A percentile compares a stretch with the other conserved stretches of the same genome.
Evolutionary conservation across 2,113 vertebrate genomes (phyloP).

Genomic region (Pseudorhombus dupliciocellatus): DNA sequence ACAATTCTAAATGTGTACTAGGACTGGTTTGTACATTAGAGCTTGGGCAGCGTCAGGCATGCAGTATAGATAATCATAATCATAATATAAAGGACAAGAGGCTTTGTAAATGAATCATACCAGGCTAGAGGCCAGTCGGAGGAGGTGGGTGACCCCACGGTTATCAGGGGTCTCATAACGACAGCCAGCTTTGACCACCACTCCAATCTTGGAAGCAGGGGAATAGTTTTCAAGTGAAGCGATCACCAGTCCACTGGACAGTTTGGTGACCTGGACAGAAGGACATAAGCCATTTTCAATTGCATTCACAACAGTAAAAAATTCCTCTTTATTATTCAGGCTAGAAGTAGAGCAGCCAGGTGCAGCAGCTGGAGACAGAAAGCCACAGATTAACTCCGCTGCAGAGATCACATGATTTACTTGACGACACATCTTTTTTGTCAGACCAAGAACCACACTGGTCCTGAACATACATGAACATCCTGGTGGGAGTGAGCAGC

Average conservation of each 20-base stretch:
- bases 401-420: no score
- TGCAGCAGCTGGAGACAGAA: no score
- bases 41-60: not conserved
- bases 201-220: slow-evolving; percentile 90
- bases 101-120: slow-evolving; percentile 72
- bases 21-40: not conserved
- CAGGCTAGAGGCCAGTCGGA: slow-evolving; percentile 90
- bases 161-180: slow-evolving; percentile 87
- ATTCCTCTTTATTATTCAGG: no score
- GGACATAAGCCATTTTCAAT: not conserved
- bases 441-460: not conserved
- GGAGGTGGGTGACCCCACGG: slow-evolving; percentile 89
- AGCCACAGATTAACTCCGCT: no score
- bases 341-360: no score
- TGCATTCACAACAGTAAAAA: no score
- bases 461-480: slow-evolving; percentile 66
- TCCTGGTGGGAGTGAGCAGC: slow-evolving; percentile 57
- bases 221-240: slow-evolving; percentile 95
- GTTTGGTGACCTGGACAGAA: slow-evolving; percentile 86
- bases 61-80: not conserved
- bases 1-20: not conserved
- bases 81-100: not conserved
- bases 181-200: slow-evolving; percentile 92
- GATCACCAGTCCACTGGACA: slow-evolving; percentile 92
- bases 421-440: no score